Evolutionary conservation across 2,113 vertebrate species (phyloP), one percentile per base, ranked within the genome.

Genomic region (Vireo altiloquus): DNA sequence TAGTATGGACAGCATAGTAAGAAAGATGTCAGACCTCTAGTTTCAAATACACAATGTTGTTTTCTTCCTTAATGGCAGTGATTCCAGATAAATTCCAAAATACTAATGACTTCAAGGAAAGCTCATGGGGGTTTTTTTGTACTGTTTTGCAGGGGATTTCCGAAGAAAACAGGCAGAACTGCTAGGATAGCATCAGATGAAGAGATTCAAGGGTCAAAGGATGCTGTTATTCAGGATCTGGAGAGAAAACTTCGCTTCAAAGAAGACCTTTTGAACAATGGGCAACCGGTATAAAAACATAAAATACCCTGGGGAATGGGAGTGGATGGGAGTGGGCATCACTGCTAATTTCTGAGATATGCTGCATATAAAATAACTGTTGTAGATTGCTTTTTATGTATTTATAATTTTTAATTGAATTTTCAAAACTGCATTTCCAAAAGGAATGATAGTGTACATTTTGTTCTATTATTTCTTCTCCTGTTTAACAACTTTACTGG

Each of bases 171-270:
- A 79, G 91, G 96, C 60, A 97, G 98, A 87, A 99, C 99, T 13
- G 98, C 98, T 30, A 98, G 99, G 42, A 92, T 98, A 85, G 97
- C 98, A 78, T 99, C 99, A 6, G 99, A 99, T 94, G 99, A 99
- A 9, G 99, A 99, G 96, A 99, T 99, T 96, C 99, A 99, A 94
- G 99, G 99, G 69, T 98, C 99, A 64, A 99, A 99, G 96, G 99
- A 99, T 37, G 99, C 99, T 4, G 99, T 99, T 82, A 99, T 99
- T 96, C 99, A 99, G 97, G 99, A 99, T 95, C 94, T 99, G 97
- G 99, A 99, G 98, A 98, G 99, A 79, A 99, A 99, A 69, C 98
- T 99, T 80, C 99, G 99, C 93, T 99, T 99, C 96, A 99, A 99
- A 96, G 99, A 99, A 94, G 99, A 99, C 83, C 98, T 99, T 35